Percentiles rank a stretch among this genome's conserved stretches.
Evolutionary conservation across 2,888 invertebrate species (phyloP).

Genomic region (Cheilosia vernalis): DNA sequence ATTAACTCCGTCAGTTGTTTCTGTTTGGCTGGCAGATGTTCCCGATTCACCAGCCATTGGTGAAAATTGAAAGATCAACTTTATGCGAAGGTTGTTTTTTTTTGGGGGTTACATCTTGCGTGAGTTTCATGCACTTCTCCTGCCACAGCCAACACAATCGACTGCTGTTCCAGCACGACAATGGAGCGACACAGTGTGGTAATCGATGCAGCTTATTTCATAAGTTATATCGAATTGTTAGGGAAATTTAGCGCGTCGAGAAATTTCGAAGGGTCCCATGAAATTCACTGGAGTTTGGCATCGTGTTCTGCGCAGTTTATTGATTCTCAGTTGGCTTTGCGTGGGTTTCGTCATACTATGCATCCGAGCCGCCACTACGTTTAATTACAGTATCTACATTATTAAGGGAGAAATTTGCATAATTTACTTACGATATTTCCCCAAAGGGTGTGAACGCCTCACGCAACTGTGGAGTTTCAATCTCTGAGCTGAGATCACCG

Average conservation of each 20-base stretch:
- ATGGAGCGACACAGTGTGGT: constrained; percentile 39
- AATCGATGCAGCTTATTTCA: constrained; percentile 70
- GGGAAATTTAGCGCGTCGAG: constrained; percentile 51
- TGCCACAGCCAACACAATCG: constrained; percentile 45
- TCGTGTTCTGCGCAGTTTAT: constrained; percentile 11
- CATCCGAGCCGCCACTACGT: neutral
- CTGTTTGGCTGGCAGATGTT: constrained; percentile 70
- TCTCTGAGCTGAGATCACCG: constrained; percentile 99
- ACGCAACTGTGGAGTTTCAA: constrained; percentile 97
- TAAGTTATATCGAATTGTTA: constrained; percentile 60
- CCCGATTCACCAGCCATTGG: constrained; percentile 52
- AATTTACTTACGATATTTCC: constrained; percentile 95
- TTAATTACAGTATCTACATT: constrained; percentile 32
- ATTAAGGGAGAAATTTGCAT: constrained; percentile 54
- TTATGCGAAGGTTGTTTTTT: constrained; percentile 33
- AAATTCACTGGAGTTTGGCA: constrained; percentile 9
- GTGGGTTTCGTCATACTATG: constrained; percentile 10
- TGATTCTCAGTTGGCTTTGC: constrained; percentile 23
- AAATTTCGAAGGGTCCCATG: constrained; percentile 46
- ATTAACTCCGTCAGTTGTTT: constrained; percentile 73
- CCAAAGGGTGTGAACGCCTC: constrained; percentile 99
- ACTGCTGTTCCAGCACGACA: constrained; percentile 34
- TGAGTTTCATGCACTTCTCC: constrained; percentile 48
- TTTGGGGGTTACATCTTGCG: constrained; percentile 37
- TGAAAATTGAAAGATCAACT: constrained; percentile 30